Evolutionary conservation across 1,140 invertebrate species (phyloP), one percentile per base, ranked within the genome.

Genomic region (Diachasma alloeum): DNA sequence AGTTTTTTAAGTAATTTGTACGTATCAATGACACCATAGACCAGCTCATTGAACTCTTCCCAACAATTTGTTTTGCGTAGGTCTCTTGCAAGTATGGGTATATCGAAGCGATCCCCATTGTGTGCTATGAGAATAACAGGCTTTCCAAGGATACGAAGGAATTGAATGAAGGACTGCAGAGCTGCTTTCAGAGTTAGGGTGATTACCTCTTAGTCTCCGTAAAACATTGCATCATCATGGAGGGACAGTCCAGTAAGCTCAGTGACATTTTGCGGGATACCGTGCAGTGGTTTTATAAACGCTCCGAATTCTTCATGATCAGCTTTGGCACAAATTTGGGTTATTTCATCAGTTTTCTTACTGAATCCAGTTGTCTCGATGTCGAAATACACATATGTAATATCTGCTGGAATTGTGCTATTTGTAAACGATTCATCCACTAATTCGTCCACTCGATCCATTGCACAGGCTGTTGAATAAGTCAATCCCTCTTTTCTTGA

Each of bases 401-500:
- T 53, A 56, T 75, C 36, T 37, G 75, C 24, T 37, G 24, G 71
- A 19, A 46, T 36, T 13, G 31, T 8, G 22, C 56, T 44, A 22
- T 26, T 48, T 59, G 66, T 59, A 15, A 74, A n/a, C 1, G 39
- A 17, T 69, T 73, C 42, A 44, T 80, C 70, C 17, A 80, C 67
- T 19, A 80, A 72, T 56, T 80, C 46, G 8, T 48, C 19, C 13
- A 73, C 77, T 17, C 74, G 67, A 5, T 75, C 37, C 44, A 53
- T 72, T 26, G 73, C 79, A 15, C 36, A 46, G 22, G 46, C 79
- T 36, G 66, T 73, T 24, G 74, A 36, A 63, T 78, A 80, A 11
- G 79, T 70, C 1, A 78, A 48, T 48, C 79, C 79, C 72, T 80
- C 76, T 42, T 46, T 48, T 24, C 63, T 76, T 36, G 69, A 11